Evolutionary conservation across 1,140 invertebrate species (phyloP), one percentile per base, ranked within the genome.

Genomic region (Nylanderia fulva): DNA sequence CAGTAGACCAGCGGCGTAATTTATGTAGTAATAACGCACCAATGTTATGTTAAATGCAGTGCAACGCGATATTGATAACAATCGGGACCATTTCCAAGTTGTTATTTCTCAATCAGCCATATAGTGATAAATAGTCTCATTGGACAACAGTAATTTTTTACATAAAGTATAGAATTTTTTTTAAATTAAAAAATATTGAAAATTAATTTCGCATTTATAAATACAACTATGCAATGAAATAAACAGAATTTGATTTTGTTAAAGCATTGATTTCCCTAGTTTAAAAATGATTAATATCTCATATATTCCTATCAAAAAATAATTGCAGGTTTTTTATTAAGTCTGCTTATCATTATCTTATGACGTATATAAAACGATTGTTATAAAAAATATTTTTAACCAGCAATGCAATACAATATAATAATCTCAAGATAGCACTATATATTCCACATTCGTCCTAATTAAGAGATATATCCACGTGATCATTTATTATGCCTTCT

Each of bases 11-110:
- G 29, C 45, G 15, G 42, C 21, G 24, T 80, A 68, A 82, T 60
- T 42, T 82, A 82, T 69, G 29, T 8, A n/a, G 36, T 58, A 36
- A 33, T 29, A 33, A 27, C 27, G 21, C 45, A 36, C 33, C 77
- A 27, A 69, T 80, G 18, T 56, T 80, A 58, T 56, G 27, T 2
- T 58, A 80, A 80, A 69, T 58, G 18, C 64, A 36, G 42, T 66
- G 48, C 42, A 27, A 56, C 15, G 33, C 21, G 24, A 58, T 45
- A 27, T 24, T 9, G 71, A 75, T 69, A 39, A 54, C 21, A 79
- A 77, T 48, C 39, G 29, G 1, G 42, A 2, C 29, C 29, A n/a
- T 63, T 48, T 64, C n/a, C 3, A 36, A n/a, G n/a, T 39, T 52
- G 27, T 76, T 63, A 39, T 69, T 54, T 76, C 39, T 85, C 24